Conservation (phyloP, 2,113 vertebrate genomes). For the Crocuta crocuta region DNA sequence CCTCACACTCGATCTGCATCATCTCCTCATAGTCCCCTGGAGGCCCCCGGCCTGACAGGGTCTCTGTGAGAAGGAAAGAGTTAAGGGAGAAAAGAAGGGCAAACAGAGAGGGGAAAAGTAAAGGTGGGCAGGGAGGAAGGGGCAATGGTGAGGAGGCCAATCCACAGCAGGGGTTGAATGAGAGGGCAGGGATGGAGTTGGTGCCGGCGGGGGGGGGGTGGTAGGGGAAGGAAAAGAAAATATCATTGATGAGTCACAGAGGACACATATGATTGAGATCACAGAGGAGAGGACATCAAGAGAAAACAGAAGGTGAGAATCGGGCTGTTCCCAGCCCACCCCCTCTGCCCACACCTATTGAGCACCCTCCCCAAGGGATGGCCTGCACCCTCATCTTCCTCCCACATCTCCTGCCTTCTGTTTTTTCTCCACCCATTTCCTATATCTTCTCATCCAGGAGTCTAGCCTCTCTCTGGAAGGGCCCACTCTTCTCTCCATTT, state of each 20-base stretch:
- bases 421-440: background rate
- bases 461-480: background rate
- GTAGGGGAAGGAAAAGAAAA: background rate
- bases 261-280: background rate
- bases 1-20: constrained; percentile 98
- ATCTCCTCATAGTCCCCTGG: constrained; percentile 93
- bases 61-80: constrained; percentile 86
- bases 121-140: too few species aligned
- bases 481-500: background rate
- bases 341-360: background rate
- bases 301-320: background rate
- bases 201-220: too few species aligned
- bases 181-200: background rate
- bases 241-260: background rate
- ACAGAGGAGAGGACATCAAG: background rate
- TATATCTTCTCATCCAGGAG: background rate
- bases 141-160: background rate
- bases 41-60: constrained; percentile 89
- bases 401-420: background rate
- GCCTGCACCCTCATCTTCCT: background rate
- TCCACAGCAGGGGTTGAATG: rapidly evolving
- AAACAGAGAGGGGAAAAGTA: background rate
- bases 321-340: background rate
- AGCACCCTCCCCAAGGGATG: background rate
- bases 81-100: background rate